Base-by-base conservation (phyloP, 2,888 invertebrate genomes). In the Volucella zonaria region DNA sequence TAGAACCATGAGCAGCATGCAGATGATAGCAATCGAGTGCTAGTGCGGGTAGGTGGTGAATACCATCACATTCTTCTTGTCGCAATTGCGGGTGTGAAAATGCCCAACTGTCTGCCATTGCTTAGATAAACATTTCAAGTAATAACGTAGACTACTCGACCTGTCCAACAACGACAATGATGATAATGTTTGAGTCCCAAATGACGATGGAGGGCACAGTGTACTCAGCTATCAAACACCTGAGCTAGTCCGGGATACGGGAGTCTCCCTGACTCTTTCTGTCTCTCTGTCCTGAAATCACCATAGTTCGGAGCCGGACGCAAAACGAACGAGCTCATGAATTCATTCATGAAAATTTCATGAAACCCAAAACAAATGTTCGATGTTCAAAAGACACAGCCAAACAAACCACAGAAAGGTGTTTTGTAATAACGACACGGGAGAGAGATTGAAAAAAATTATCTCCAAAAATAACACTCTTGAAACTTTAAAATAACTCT, bases 381-480 rank as follows among this genome's bases (percentile, higher is more conserved):
- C 31, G 31, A 31, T 31, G 31, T 31, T 31, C 31, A 51, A 18
- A 38, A 54, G 38, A 59, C 61, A 68, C 31, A 31, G 6, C 31
- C 31, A 31, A 31, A 49, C 9, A 49, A 45, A 71, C 61, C 51
- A 51, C 38, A 14, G 18, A 76, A 73, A 77, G 67, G 76, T 73
- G 61, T 52, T 45, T 67, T 31, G 31, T 51, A 67, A 71, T 38
- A 49, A 67, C 18, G 47, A 23, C 40, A 64, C 23, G 3, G 14
- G 58, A 40, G 61, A 70, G 14, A 43, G 38, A 38, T 6, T 31
- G 51, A 73, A 56, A 62, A 66, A 79, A 75, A 59, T 71, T 59
- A 85, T 81, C 85, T 73, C 81, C 76, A 85, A 85, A 81, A 85
- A 85, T 31, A 85, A 85, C 85, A 85, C 71, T 68, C 85, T 85